phyloP scores from a whole-genome alignment of 1,140 invertebrate species.

The Chlorops oryzae region DNA sequence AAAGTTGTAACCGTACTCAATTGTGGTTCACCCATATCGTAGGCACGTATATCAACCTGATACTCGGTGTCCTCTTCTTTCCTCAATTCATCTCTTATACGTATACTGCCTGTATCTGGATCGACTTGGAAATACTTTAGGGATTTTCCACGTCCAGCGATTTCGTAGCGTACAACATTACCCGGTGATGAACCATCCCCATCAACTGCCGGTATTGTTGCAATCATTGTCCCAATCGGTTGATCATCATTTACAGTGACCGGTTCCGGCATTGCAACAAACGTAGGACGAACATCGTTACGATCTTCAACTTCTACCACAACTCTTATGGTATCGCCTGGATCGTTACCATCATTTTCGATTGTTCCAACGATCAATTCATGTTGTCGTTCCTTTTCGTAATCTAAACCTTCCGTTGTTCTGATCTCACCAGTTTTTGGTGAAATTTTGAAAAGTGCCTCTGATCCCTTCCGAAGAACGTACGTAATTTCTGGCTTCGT shows the following conservation, averaged over 20 bases:
- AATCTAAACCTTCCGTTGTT: slow-evolving; percentile 69
- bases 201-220: slow-evolving; percentile 71
- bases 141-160: slow-evolving; percentile 72
- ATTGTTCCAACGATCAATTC: slow-evolving; percentile 71
- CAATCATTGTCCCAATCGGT: slow-evolving; percentile 71
- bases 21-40: slow-evolving; percentile 79
- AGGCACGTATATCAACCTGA: slow-evolving; percentile 77
- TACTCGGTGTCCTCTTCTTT: slow-evolving; percentile 82
- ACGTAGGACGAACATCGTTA: slow-evolving; percentile 80
- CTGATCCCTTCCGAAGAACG: slow-evolving; percentile 69
- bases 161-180: slow-evolving; percentile 74
- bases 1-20: slow-evolving; percentile 72
- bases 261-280: slow-evolving; percentile 70
- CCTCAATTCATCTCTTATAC: slow-evolving; percentile 72
- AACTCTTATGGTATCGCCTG: slow-evolving; percentile 68
- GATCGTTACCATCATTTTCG: slow-evolving; percentile 65
- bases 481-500: slow-evolving; percentile 77
- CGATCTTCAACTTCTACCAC: slow-evolving; percentile 73
- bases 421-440: slow-evolving; percentile 69
- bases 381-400: slow-evolving; percentile 67
- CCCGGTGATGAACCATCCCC: slow-evolving; percentile 74
- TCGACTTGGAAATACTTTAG: slow-evolving; percentile 81
- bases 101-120: slow-evolving; percentile 69
- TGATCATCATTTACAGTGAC: slow-evolving; percentile 78
- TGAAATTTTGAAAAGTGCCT: slow-evolving; percentile 76